Percentiles rank a stretch among this genome's conserved stretches.
phyloP scores from a whole-genome alignment of 2,797 vertebrate species.

The Sitta carolinensis region DNA sequence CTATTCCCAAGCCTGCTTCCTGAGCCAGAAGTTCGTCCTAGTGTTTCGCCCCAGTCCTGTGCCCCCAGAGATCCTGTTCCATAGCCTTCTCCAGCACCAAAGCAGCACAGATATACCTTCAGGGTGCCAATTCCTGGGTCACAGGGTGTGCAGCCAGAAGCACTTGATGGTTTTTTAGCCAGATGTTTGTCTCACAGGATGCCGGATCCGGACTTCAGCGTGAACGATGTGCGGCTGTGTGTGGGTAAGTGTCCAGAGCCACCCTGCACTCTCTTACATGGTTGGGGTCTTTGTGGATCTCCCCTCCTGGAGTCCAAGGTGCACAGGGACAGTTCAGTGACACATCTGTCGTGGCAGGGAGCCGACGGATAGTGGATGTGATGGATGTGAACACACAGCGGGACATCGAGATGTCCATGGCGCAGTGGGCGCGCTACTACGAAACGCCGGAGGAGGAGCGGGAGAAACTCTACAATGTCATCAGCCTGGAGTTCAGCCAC shows the following conservation, averaged over 20 bases:
- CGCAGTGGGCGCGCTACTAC: slow-evolving; percentile 96
- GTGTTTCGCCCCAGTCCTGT: background rate
- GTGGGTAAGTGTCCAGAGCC: slow-evolving; percentile 82
- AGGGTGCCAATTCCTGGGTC: background rate
- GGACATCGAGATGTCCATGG: slow-evolving; percentile 99
- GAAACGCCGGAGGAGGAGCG: slow-evolving; percentile 92
- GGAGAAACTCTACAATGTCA: slow-evolving; percentile 97
- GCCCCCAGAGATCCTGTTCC: background rate
- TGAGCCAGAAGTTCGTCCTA: background rate
- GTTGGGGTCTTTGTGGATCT: background rate
- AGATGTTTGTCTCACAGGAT: slow-evolving; percentile 80
- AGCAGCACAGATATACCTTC: background rate
- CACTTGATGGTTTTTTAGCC: background rate
- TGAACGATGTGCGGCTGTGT: slow-evolving; percentile 93
- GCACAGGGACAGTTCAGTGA: background rate
- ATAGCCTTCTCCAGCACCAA: background rate
- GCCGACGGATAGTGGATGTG: slow-evolving; percentile 93
- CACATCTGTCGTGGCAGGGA: slow-evolving; percentile 76
- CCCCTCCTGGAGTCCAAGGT: rapidly evolving
- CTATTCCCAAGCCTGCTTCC: background rate
- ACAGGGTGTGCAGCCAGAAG: background rate
- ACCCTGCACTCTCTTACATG: rapidly evolving
- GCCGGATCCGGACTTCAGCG: slow-evolving; percentile 92
- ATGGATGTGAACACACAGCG: slow-evolving; percentile 98
- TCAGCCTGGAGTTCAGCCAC: slow-evolving; percentile 98